Base-by-base conservation (phyloP, 2,888 invertebrate species). In the Phorcus lineatus region DNA sequence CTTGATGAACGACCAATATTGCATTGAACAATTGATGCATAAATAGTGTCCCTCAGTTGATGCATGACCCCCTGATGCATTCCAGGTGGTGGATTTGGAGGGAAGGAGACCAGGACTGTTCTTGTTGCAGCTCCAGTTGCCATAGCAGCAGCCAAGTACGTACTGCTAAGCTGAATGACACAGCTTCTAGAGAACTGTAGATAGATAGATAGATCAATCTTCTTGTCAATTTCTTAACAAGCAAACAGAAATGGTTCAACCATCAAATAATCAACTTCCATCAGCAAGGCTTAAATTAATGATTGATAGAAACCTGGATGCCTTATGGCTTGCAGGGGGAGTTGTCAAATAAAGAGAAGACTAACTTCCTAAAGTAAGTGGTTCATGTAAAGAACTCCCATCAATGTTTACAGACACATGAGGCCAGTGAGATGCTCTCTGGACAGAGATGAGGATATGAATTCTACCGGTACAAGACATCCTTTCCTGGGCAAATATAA, bases 401-500 rank as follows among this genome's bases (percentile, higher is more conserved):
- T n/a, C n/a, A n/a, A n/a, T n/a, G n/a, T n/a, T n/a, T n/a, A 7
- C 81, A 96, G 96, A 90, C 94, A 96, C 4, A 94, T 95, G 96
- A 97, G 95, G 85, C 97, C 98, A 0, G 96, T 98, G 0, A 95
- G 97, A 40, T 96, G 96, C 85, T 97, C 97, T 95, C 93, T 99
- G 78, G 98, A 98, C 92, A 95, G 99, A 83, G 97, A 98, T 88
- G 98, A 98, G 94, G 99, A 99, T 92, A 99, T 99, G 97, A 94
- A 96, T 86, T 95, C 96, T 89, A 96, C 96, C 0, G 99, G 98
- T 6, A 96, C 96, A 0, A 94, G 99, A 82, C 97, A 99, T 95
- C 98, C 99, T 0, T 97, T 97, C 93, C 94, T 96, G 53, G 95
- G 95, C 79, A 96, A 96, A 91, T 99, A 98, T 92, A 97, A 97